Percentiles rank a stretch among this genome's conserved stretches.
These are phyloP conservation scores for Tiaroga cobitis DNA, from an alignment of 2,797 vertebrate species.

Conservation along the genomic window DNA sequence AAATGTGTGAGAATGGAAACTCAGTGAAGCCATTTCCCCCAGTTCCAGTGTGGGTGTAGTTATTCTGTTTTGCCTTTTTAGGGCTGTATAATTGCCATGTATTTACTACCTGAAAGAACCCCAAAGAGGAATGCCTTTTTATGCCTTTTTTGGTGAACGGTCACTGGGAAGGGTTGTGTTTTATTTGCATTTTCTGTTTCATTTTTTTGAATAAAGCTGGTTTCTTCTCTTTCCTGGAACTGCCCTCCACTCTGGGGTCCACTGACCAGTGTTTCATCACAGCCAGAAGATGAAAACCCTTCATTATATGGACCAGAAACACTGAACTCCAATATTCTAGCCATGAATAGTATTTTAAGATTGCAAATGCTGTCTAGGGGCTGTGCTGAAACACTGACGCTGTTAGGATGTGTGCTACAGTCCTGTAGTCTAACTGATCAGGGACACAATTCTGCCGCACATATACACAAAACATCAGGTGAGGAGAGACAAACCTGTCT, in stretches of 20 bases:
- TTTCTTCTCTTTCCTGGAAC: constrained; percentile 71
- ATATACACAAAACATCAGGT: constrained; percentile 26
- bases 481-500: constrained; percentile 17
- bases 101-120: neutral
- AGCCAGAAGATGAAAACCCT: constrained; percentile 61
- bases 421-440: constrained; percentile 54
- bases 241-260: constrained; percentile 67
- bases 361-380: constrained; percentile 1
- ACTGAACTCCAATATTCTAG: neutral
- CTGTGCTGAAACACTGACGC: constrained; percentile 71
- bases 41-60: neutral
- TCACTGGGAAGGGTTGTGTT: constrained; percentile 66
- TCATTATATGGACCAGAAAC: constrained; percentile 13
- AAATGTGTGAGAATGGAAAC: neutral
- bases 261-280: constrained; percentile 70
- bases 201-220: constrained; percentile 58
- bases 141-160: constrained; percentile 51
- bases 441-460: constrained; percentile 39
- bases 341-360: neutral
- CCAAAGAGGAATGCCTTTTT: constrained; percentile 1
- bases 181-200: constrained; percentile 60
- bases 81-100: constrained; percentile 6
- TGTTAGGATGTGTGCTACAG: constrained; percentile 61
- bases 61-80: constrained; percentile 27
- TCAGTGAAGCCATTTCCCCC: neutral